Evolutionary conservation across 2,113 vertebrate species (phyloP).

Genomic region (Gobiocypris rarus): DNA sequence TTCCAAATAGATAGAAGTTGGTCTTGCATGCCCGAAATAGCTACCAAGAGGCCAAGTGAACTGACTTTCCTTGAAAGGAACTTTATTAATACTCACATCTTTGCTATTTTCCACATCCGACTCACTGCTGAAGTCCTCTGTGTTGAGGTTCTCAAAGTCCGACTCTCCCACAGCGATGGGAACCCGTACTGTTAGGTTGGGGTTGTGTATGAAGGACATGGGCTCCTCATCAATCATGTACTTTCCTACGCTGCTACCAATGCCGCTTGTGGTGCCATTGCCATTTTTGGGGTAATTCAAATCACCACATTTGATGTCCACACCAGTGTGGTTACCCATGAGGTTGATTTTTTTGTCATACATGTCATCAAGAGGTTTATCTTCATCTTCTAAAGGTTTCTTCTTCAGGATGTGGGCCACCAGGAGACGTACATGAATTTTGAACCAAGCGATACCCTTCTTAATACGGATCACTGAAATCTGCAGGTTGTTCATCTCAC

Average conservation of each 20-base stretch:
- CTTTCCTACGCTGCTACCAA: conserved; percentile 97
- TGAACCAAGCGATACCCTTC: conserved; percentile 90
- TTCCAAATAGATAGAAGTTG: neutral
- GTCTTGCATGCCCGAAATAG: neutral
- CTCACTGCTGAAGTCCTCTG: conserved; percentile 97
- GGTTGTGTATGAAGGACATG: conserved; percentile 99
- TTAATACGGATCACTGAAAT: conserved; percentile 95
- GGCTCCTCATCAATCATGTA: conserved; percentile 98
- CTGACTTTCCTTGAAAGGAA: neutral
- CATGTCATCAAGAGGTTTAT: conserved; percentile 91
- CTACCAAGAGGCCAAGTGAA: neutral
- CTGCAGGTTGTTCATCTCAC: conserved; percentile 99
- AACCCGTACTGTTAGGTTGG: conserved; percentile 95
- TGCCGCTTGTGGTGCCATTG: conserved; percentile 96
- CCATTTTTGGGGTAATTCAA: conserved; percentile 94
- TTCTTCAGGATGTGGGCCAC: conserved; percentile 89
- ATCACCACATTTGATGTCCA: conserved; percentile 92
- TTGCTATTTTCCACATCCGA: conserved; percentile 95
- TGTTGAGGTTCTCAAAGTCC: conserved; percentile 97
- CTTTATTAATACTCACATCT: conserved; percentile 81
- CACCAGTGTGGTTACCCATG: conserved; percentile 92
- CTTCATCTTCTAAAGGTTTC: conserved; percentile 85
- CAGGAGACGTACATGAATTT: conserved; percentile 79
- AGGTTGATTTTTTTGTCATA: conserved; percentile 95
- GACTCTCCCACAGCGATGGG: conserved; percentile 97